Percentiles rank a stretch among this genome's conserved stretches.
Conservation (phyloP, 2,888 invertebrate genomes). For the Amitus sp. region DNA sequence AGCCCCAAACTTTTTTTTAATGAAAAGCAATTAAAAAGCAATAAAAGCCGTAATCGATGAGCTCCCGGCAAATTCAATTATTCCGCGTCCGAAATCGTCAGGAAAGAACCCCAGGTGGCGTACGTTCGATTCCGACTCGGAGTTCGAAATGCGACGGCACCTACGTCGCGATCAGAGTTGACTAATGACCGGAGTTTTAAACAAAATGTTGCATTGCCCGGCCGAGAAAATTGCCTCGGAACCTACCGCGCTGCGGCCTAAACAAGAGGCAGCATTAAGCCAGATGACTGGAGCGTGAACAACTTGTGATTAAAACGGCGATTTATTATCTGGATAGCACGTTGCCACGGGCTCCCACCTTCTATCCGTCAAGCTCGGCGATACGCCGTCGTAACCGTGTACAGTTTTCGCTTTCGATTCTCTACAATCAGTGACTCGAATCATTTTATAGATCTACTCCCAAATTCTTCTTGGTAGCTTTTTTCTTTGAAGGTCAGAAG, state of each 20-base stretch:
- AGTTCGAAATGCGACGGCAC: constrained; percentile 15
- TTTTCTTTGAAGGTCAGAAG: background rate
- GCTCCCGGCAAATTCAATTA: constrained; percentile 3
- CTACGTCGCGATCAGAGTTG: constrained; percentile 41
- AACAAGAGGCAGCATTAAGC: constrained; percentile 53
- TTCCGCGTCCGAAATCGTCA: background rate
- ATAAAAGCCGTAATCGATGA: background rate
- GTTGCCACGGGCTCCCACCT: constrained; percentile 23
- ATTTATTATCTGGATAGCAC: constrained; percentile 54
- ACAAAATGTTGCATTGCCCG: constrained; percentile 46
- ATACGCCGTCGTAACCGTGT: too few species aligned
- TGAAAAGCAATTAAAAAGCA: background rate
- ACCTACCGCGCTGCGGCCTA: constrained; percentile 54
- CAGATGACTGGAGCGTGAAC: constrained; percentile 49
- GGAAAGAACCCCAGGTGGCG: constrained; percentile 16
- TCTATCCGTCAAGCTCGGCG: constrained; percentile 27
- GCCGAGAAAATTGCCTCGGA: constrained; percentile 46
- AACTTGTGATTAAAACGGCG: constrained; percentile 61
- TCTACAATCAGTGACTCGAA: constrained; percentile 12
- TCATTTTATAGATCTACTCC: constrained; percentile 7
- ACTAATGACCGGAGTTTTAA: constrained; percentile 54
- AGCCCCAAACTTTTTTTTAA: background rate
- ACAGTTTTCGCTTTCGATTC: constrained; percentile 24
- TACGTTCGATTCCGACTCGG: constrained; percentile 5
- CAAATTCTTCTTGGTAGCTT: background rate